Evolutionary conservation across 2,113 vertebrate genomes (phyloP).

Genomic region (Phodopus roborovskii): DNA sequence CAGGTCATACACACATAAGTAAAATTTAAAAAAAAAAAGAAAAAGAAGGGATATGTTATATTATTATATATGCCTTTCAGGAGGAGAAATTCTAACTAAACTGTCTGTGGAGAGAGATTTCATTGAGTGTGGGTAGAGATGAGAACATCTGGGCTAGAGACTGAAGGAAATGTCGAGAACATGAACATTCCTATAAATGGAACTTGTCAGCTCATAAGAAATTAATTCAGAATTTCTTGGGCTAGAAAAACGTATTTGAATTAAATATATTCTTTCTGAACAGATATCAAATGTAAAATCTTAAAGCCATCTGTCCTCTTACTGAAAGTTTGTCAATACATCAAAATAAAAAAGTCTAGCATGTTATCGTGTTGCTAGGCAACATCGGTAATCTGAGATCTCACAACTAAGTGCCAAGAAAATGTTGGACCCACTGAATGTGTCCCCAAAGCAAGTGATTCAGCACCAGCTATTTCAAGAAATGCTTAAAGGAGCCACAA

Average conservation of each 20-base stretch:
- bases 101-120: not conserved
- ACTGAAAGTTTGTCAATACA: constrained; percentile 64
- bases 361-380: constrained; percentile 32
- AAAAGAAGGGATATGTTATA: not conserved
- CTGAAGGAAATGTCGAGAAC: constrained; percentile 27
- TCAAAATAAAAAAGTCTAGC: constrained; percentile 28
- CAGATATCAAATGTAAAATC: constrained; percentile 61
- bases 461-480: constrained; percentile 69
- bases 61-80: not conserved
- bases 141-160: constrained; percentile 60
- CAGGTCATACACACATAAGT: not conserved
- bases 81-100: constrained; percentile 9
- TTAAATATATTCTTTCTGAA: constrained; percentile 39
- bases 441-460: constrained; percentile 56
- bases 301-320: constrained; percentile 69
- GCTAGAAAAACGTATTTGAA: constrained; percentile 51
- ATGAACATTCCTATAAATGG: constrained; percentile 48
- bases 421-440: constrained; percentile 24
- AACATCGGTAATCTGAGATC: constrained; percentile 39
- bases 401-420: constrained; percentile 3
- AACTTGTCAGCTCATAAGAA: constrained; percentile 35
- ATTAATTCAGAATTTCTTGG: constrained; percentile 42
- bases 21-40: not conserved
- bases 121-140: constrained; percentile 36
- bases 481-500: constrained; percentile 28